Evolutionary conservation across 2,797 vertebrate genomes (phyloP), one percentile per base, ranked within the genome.

Genomic region (Synanceia verrucosa): DNA sequence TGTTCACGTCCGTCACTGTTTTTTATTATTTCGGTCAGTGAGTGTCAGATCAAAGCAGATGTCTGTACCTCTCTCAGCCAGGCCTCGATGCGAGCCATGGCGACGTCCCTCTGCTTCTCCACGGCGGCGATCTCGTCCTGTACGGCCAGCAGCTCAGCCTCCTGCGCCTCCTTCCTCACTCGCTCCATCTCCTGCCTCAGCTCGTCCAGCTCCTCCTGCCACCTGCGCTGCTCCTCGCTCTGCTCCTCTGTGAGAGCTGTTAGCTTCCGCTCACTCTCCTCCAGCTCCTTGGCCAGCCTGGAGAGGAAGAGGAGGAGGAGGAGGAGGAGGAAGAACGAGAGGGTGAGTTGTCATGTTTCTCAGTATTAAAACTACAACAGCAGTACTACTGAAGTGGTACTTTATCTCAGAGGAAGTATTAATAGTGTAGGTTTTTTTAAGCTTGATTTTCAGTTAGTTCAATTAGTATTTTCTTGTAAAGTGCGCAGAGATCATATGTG

Each of bases 181-280:
- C n/a, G 76, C 71, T 92, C 89, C 88, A 90, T 86, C 79, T 91
- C 86, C 55, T 50, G 24, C 59, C 72, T 80, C 79, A 94, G 86
- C 63, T 89, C 81, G 4, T 83, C 62, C 71, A 94, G 88, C 84
- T 94, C 94, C 62, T 76, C 78, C 78, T 71, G 61, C 90, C 92
- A 93, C 9, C 65, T 21, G 18, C 5, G 21, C 71, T 84, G 80
- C 69, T 93, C 87, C 61, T 92, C 89, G 1, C 52, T 50, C 65
- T 88, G 83, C 85, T 94, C 90, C 78, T 86, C 73, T 5, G 65
- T 21, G 1, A 90, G 86, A 21, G 52, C 47, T 3, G 9, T 7
- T 34, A 91, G 74, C 78, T 79, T 88, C 43, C 3, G 26, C 2
- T 87, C 67, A 4, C 19, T 69, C 50, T 89, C 87, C 69, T 81